Percentiles rank a stretch among this genome's conserved stretches.
These are phyloP conservation scores for Microplitis mediator DNA, from an alignment of 1,140 invertebrate species.

Conservation along the genomic window DNA sequence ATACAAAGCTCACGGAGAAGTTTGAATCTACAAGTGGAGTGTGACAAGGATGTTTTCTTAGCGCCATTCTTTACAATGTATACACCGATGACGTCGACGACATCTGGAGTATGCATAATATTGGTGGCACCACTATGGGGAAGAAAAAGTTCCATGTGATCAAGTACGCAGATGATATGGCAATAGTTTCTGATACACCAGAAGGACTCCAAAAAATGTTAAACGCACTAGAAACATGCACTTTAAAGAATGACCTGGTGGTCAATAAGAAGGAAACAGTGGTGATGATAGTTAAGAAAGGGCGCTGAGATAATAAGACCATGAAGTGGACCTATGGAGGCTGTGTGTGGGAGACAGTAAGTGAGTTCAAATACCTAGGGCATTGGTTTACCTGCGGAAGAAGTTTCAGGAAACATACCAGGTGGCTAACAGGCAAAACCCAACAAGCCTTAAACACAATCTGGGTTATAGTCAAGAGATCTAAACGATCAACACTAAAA, in stretches of 20 bases:
- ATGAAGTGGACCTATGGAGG: constrained; percentile 14
- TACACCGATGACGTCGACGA: constrained; percentile 7
- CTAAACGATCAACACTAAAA: background rate
- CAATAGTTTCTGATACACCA: background rate
- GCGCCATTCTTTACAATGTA: background rate
- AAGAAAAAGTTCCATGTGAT: constrained; percentile 8
- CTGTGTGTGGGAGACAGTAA: constrained; percentile 10
- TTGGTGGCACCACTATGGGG: constrained; percentile 11
- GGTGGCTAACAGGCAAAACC: background rate
- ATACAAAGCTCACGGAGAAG: constrained; percentile 2
- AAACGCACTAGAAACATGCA: constrained; percentile 14
- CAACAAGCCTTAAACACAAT: constrained; percentile 20
- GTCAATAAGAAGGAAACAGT: constrained; percentile 13
- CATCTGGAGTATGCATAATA: background rate
- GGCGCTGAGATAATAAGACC: background rate
- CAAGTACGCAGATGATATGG: constrained; percentile 26
- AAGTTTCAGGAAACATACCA: background rate
- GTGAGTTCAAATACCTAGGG: constrained; percentile 8
- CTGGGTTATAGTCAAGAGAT: constrained; percentile 5
- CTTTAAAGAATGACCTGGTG: background rate
- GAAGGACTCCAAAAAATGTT: constrained; percentile 16
- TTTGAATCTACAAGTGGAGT: constrained; percentile 21
- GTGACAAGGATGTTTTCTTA: constrained; percentile 13
- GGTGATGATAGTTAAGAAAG: constrained; percentile 22
- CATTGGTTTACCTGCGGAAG: background rate